Conservation (phyloP, 2,888 invertebrate genomes). For the Microplitis manilae region DNA sequence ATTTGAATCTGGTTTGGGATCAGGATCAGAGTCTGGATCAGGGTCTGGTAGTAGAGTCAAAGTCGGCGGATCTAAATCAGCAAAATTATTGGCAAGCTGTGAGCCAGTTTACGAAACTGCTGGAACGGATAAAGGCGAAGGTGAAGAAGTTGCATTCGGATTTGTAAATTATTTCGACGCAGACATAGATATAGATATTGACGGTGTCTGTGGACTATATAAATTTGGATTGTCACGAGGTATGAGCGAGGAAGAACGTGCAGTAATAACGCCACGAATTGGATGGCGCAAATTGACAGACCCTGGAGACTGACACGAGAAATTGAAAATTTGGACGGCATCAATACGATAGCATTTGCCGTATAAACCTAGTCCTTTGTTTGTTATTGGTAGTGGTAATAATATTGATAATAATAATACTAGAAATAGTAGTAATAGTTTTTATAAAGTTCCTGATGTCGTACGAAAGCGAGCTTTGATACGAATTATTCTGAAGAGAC, state of each 20-base stretch:
- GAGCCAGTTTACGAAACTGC: too few species aligned
- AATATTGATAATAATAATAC: too few species aligned
- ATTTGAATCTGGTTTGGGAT: background rate
- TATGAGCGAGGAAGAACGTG: constrained; percentile 68
- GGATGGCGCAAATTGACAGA: constrained; percentile 73
- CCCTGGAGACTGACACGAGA: constrained; percentile 77
- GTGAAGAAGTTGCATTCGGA: background rate
- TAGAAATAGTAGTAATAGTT: too few species aligned
- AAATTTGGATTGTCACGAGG: constrained; percentile 60
- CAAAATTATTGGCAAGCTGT: too few species aligned
- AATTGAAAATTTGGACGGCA: constrained; percentile 51
- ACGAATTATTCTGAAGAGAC: constrained; percentile 51
- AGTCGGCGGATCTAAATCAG: too few species aligned
- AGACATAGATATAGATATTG: too few species aligned
- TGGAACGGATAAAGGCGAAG: background rate
- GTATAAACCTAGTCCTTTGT: constrained; percentile 7
- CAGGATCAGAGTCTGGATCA: background rate
- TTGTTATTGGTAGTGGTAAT: background rate
- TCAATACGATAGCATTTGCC: constrained; percentile 67
- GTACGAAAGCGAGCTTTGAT: background rate
- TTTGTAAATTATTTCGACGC: too few species aligned
- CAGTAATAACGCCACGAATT: constrained; percentile 67
- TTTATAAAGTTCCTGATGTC: background rate
- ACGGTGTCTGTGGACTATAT: background rate
- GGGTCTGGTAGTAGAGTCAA: too few species aligned